Evolutionary conservation across 2,888 invertebrate genomes (phyloP).

Genomic region (Bruchidius siliquastri): DNA sequence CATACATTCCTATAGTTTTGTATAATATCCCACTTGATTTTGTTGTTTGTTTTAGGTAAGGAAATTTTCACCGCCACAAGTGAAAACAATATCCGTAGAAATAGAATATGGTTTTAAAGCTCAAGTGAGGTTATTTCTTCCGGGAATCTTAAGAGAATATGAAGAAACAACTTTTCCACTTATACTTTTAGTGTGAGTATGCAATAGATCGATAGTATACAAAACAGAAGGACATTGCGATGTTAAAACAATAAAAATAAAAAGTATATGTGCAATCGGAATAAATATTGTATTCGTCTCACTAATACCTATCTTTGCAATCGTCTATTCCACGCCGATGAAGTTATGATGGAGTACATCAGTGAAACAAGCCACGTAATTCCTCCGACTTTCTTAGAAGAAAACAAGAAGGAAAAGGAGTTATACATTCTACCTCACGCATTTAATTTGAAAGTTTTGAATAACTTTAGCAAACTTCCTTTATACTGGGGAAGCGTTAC

Average conservation of each 20-base stretch:
- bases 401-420: neutral
- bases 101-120: constrained; percentile 64
- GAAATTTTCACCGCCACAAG: constrained; percentile 69
- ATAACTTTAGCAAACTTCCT: neutral
- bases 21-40: no score
- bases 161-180: constrained; percentile 79
- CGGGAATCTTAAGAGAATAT: constrained; percentile 77
- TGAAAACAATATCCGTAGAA: constrained; percentile 62
- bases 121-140: constrained; percentile 73
- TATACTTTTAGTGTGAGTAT: constrained; percentile 76
- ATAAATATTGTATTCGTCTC: no score
- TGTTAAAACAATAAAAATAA: neutral
- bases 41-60: constrained; percentile 40
- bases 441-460: neutral
- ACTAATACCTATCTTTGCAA: no score
- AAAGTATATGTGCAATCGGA: no score
- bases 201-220: no score
- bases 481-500: neutral
- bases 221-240: neutral
- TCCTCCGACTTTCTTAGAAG: neutral
- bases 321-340: neutral
- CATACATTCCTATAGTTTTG: no score
- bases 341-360: neutral
- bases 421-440: neutral
- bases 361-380: neutral